phyloP scores from a whole-genome alignment of 2,113 vertebrate genomes.

The cat (Felis catus) region F.catus_Fca126_mat1.0 CM031424.1:44690001-44690500 shows the following conservation, averaged over 20 bases:
- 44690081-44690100: background rate
- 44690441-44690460: background rate
- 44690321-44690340: background rate
- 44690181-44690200: background rate
- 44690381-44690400: background rate
- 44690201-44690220: background rate
- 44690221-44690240: background rate
- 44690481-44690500: background rate
- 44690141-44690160: background rate
- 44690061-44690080: conserved; percentile 13
- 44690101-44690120: background rate
- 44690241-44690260: background rate
- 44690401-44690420: background rate
- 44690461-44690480: background rate
- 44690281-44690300: background rate
- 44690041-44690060: background rate
- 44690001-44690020: conserved; percentile 30
- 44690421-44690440: background rate
- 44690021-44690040: background rate
- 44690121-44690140: background rate
- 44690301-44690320: background rate
- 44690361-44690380: conserved; percentile 38
- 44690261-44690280: background rate
- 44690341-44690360: background rate
- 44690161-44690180: conserved; percentile 1